Evolutionary conservation across 2,797 vertebrate species (phyloP), one percentile per base, ranked within the genome.

Genomic region (Adelosebastes latens): DNA sequence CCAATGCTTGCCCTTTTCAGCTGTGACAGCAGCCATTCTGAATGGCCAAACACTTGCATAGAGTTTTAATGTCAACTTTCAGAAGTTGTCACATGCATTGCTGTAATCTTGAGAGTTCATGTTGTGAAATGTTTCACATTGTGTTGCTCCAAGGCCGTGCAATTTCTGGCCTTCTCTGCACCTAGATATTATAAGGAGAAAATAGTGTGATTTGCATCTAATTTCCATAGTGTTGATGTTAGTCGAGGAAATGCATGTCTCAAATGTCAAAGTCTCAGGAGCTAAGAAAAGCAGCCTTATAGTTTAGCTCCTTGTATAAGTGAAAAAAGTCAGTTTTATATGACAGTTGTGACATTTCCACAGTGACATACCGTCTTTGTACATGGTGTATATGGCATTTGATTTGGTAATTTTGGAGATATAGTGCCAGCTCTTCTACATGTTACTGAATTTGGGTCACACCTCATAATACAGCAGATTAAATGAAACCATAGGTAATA

Each of bases 191-290:
- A 56, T 77, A 22, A 39, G n/a, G 14, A 49, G 24, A 56, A 46
- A 83, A 72, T 53, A 11, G 7, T 24, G n/a, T 60, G 25, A 79
- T 75, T 80, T 79, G 53, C 69, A 77, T 81, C 53, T 67, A 2
- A 83, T 79, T 77, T 79, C 69, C 62, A 59, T 74, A 22, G 60
- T 59, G 39, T 64, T 79, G 76, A 65, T 72, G 76, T 80, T 42
- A 52, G 53, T 39, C 34, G 46, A 56, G 79, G 75, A 74, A 72
- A 72, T 42, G 14, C 68, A 36, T 27, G 56, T 64, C 56, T 36
- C n/a, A 74, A 66, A 72, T 79, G 32, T 72, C 68, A 73, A 68
- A 39, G 39, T 63, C 24, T 52, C 36, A 27, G 13, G 39, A 69
- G 42, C 25, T 39, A 25, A 80, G 64, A 81, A 78, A 78, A 75